Conservation (phyloP, 2,113 vertebrate genomes). For the Catharus minimus region DNA sequence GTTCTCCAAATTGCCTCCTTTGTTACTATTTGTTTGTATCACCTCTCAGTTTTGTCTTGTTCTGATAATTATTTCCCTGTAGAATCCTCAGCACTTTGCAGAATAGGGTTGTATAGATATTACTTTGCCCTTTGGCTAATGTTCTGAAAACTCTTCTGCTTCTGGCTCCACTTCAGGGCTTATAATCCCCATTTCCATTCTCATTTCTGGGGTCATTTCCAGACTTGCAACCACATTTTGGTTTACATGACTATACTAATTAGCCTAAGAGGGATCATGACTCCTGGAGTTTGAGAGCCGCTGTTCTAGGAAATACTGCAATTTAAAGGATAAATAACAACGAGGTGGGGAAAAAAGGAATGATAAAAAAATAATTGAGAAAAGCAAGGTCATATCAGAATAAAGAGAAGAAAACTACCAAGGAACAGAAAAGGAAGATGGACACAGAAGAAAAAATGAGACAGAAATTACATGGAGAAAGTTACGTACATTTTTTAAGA, state of each 20-base stretch:
- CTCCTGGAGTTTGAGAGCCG: neutral
- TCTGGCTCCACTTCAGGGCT: neutral
- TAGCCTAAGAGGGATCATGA: neutral
- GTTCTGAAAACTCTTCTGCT: constrained; percentile 7
- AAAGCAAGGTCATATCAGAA: neutral
- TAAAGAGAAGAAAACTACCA: neutral
- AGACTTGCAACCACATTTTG: neutral
- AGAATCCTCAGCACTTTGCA: neutral
- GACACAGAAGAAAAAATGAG: neutral
- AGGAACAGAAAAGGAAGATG: neutral
- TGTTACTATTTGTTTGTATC: neutral
- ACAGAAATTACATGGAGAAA: neutral
- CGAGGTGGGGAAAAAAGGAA: neutral
- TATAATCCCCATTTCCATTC: neutral
- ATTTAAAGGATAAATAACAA: neutral
- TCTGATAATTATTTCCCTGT: neutral
- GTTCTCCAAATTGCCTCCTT: neutral
- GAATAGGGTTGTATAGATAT: neutral
- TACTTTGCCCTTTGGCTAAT: neutral
- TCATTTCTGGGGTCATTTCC: constrained; percentile 4
- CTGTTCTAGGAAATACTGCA: neutral
- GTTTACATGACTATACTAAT: neutral
- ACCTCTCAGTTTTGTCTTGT: neutral
- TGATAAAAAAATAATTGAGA: neutral
- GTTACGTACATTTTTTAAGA: neutral